phyloP scores from a whole-genome alignment of 2,113 vertebrate genomes.

The Thymallus thymallus region DNA sequence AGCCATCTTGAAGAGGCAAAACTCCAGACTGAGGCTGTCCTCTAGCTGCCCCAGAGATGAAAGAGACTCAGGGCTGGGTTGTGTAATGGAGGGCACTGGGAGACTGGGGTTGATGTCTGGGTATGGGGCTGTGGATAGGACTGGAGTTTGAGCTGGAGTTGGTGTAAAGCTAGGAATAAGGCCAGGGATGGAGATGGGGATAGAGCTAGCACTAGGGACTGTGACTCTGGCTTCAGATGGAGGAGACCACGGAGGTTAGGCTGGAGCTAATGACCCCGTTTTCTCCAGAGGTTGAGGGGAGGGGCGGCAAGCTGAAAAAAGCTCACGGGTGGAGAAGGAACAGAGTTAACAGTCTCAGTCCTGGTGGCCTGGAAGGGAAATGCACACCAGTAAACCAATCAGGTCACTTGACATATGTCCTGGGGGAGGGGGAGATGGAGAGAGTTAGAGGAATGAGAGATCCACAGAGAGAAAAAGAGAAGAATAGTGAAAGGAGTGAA shows the following conservation, averaged over 20 bases:
- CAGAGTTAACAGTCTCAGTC: slow-evolving; percentile 6
- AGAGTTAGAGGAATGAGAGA: too few relatives aligned
- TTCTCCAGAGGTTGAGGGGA: slow-evolving; percentile 1
- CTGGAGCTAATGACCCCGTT: background rate
- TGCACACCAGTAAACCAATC: slow-evolving; percentile 42
- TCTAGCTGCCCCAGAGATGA: background rate
- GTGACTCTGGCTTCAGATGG: too few relatives aligned
- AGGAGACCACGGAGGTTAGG: background rate
- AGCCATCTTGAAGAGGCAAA: slow-evolving; percentile 16
- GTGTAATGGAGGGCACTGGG: too few relatives aligned
- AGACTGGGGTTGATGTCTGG: background rate
- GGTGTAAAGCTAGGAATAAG: background rate
- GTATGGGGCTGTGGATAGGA: background rate
- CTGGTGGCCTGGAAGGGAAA: slow-evolving; percentile 26
- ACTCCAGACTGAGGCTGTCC: background rate
- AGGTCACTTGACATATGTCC: too few relatives aligned
- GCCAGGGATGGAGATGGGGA: slow-evolving; percentile 18
- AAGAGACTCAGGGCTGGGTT: too few relatives aligned
- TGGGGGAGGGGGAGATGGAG: too few relatives aligned
- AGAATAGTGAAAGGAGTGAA: too few relatives aligned
- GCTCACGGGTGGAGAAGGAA: slow-evolving; percentile 33
- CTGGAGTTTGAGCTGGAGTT: background rate
- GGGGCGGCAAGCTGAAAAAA: slow-evolving; percentile 19
- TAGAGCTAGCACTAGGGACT: background rate
- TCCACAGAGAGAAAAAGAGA: too few relatives aligned